phyloP scores from a whole-genome alignment of 1,140 invertebrate genomes.

The Babylonia areolata region DNA sequence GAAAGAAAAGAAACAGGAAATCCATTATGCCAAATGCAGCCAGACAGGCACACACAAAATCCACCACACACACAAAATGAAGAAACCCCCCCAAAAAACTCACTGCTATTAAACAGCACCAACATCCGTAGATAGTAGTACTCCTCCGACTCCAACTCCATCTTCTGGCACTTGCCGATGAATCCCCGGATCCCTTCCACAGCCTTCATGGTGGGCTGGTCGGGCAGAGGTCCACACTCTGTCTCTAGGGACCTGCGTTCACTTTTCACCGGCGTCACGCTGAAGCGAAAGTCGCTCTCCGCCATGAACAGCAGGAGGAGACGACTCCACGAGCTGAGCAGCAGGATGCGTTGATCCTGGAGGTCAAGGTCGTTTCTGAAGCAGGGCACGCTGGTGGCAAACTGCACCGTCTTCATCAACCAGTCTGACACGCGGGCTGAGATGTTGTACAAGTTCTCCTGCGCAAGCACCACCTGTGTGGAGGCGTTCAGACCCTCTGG shows the following conservation, averaged over 20 bases:
- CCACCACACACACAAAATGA: not conserved
- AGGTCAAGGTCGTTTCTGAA: constrained; percentile 64
- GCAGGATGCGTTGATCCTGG: constrained; percentile 70
- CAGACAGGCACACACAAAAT: no score
- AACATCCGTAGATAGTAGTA: constrained; percentile 71
- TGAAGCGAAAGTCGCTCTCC: constrained; percentile 74
- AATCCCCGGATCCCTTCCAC: constrained; percentile 71
- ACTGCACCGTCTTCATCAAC: constrained; percentile 71
- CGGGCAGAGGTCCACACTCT: constrained; percentile 48
- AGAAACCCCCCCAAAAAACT: constrained; percentile 33
- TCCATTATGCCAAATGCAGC: no score
- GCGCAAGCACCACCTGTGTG: constrained; percentile 68
- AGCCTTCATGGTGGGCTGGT: constrained; percentile 73
- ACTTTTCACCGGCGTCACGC: constrained; percentile 64
- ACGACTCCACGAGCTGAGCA: constrained; percentile 70
- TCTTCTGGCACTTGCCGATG: constrained; percentile 71
- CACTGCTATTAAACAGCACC: constrained; percentile 73
- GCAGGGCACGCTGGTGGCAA: constrained; percentile 71
- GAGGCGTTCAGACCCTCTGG: constrained; percentile 47
- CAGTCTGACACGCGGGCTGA: constrained; percentile 73
- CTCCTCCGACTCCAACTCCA: constrained; percentile 70
- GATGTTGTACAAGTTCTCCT: constrained; percentile 73
- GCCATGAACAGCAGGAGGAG: constrained; percentile 73
- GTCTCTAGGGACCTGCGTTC: not conserved
- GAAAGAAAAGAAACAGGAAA: no score